Evolutionary conservation across 2,888 invertebrate species (phyloP).

Genomic region (Choreutis nemorana): DNA sequence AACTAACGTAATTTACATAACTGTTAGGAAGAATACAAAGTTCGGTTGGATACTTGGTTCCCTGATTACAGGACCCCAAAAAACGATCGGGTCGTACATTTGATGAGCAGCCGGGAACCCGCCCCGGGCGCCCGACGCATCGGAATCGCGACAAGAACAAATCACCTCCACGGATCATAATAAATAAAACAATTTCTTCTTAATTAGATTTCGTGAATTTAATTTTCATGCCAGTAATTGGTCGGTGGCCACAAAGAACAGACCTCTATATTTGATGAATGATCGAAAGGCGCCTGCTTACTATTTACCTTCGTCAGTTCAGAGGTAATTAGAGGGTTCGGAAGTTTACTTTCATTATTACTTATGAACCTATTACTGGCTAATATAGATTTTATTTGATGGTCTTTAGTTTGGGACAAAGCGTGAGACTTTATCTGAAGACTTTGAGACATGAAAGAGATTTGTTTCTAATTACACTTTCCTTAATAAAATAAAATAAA

Average conservation of each 20-base stretch:
- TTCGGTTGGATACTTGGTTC: too few relatives aligned
- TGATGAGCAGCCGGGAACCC: conserved; percentile 27
- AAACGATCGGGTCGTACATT: conserved; percentile 24
- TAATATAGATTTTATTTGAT: conserved; percentile 53
- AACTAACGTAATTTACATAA: too few relatives aligned
- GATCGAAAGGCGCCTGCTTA: conserved; percentile 55
- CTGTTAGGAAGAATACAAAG: too few relatives aligned
- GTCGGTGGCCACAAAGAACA: conserved; percentile 62
- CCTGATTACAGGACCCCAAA: conserved; percentile 17
- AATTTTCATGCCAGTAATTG: conserved; percentile 66
- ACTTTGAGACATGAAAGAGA: neutral
- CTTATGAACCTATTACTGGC: conserved; percentile 53
- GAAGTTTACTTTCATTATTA: conserved; percentile 61
- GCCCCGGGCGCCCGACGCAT: conserved; percentile 54
- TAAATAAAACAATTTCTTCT: conserved; percentile 68
- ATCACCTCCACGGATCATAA: conserved; percentile 65
- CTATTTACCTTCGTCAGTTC: conserved; percentile 54
- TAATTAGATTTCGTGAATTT: conserved; percentile 68
- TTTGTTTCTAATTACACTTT: conserved; percentile 10
- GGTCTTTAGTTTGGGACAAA: conserved; percentile 12
- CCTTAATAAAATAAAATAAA: conserved; percentile 28
- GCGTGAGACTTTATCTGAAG: neutral
- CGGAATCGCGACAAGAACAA: conserved; percentile 52
- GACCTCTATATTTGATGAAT: conserved; percentile 61
- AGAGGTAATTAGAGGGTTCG: conserved; percentile 54